Conservation (phyloP, 1,140 invertebrate genomes). For the Geopemphigus sp. region DNA sequence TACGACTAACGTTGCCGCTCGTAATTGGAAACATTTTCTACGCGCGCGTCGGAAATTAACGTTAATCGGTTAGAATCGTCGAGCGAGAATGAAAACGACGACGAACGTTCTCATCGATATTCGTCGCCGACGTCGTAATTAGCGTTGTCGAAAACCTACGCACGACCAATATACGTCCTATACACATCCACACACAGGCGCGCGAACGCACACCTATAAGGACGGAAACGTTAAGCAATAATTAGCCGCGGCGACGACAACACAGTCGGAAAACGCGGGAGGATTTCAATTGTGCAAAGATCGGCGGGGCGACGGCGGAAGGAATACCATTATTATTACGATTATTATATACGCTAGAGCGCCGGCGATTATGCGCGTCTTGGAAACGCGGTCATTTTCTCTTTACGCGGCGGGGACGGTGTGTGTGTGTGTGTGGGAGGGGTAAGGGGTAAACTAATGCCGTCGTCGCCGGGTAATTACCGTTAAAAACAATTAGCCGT, state of each 20-base stretch:
- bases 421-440: too few relatives aligned
- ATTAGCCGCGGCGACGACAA: background rate
- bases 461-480: constrained; percentile 41
- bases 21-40: constrained; percentile 9
- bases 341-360: background rate
- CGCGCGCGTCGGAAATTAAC: background rate
- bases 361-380: constrained; percentile 11
- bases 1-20: background rate
- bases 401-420: background rate
- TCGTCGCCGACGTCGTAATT: too few relatives aligned
- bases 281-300: constrained; percentile 32
- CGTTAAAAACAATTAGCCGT: constrained; percentile 43
- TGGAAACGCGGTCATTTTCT: constrained; percentile 41
- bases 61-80: background rate
- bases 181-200: background rate
- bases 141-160: too few relatives aligned
- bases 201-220: constrained; percentile 2
- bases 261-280: constrained; percentile 11
- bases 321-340: background rate
- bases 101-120: too few relatives aligned
- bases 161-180: background rate
- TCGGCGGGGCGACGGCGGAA: constrained; percentile 3
- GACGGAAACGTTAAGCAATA: constrained; percentile 17
- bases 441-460: constrained; percentile 18
- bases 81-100: too few relatives aligned